Conservation (phyloP, 1,140 invertebrate genomes). For the Bradysia coprophila region DNA sequence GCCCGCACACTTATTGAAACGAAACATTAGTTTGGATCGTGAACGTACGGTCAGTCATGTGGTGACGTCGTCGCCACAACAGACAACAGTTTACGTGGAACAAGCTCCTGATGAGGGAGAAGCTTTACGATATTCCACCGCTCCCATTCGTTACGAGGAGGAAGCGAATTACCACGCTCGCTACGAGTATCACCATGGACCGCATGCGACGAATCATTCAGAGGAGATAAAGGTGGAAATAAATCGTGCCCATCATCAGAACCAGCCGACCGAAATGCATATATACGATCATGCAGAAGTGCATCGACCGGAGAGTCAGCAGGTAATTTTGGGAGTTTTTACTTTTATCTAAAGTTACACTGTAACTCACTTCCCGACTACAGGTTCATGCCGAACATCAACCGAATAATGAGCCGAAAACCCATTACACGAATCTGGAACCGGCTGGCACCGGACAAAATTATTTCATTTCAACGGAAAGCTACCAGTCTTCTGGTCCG, state of each 20-base stretch:
- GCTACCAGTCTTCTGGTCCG: slow-evolving; percentile 9
- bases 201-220: not conserved
- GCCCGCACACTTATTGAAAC: not conserved
- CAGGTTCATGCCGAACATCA: too few relatives aligned
- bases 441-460: slow-evolving; percentile 21
- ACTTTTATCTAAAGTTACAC: too few relatives aligned
- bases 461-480: slow-evolving; percentile 1
- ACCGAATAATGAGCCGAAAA: slow-evolving; percentile 8
- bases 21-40: not conserved
- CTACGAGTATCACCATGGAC: not conserved
- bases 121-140: not conserved
- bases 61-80: not conserved
- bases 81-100: not conserved
- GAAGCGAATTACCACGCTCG: not conserved
- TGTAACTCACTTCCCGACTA: too few relatives aligned
- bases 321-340: too few relatives aligned
- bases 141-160: not conserved
- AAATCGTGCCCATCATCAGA: not conserved
- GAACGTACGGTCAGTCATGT: too few relatives aligned
- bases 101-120: not conserved
- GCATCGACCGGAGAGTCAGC: not conserved
- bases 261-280: not conserved
- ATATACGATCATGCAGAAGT: not conserved
- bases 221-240: not conserved
- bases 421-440: slow-evolving; percentile 27